Conservation (phyloP, 2,113 vertebrate genomes). For the Globicephala melas region DNA sequence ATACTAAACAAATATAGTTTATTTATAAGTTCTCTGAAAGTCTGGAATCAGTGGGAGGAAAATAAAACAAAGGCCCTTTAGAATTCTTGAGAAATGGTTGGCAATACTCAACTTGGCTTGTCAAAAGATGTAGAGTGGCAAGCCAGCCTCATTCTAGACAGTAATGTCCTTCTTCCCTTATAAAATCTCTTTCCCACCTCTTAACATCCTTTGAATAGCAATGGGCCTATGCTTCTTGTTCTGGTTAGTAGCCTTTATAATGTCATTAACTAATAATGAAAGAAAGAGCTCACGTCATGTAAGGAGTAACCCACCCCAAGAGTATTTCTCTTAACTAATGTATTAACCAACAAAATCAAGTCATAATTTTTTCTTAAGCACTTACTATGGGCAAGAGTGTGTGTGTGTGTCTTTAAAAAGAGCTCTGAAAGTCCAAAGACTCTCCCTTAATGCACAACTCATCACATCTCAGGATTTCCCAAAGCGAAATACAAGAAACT, state of each 20-base stretch:
- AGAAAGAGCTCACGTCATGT: slow-evolving; percentile 8
- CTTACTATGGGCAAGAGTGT: not conserved
- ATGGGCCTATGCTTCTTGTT: not conserved
- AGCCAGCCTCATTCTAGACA: not conserved
- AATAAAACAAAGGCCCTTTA: not conserved
- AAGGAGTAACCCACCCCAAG: slow-evolving; percentile 3
- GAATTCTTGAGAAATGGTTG: slow-evolving; percentile 25
- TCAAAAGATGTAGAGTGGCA: not conserved
- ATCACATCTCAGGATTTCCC: not conserved
- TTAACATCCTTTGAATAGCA: slow-evolving; percentile 12
- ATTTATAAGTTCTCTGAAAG: slow-evolving; percentile 23
- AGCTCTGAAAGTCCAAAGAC: not conserved
- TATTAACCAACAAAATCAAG: slow-evolving; percentile 33
- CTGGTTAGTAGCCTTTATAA: not conserved
- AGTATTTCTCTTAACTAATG: slow-evolving; percentile 28
- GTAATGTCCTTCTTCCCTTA: not conserved
- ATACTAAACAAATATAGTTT: not conserved
- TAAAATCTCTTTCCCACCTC: not conserved
- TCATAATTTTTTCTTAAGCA: not conserved
- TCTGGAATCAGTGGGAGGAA: not conserved
- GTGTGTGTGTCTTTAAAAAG: not conserved
- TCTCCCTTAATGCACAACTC: not conserved
- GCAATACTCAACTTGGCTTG: not conserved
- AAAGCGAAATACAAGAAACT: not conserved
- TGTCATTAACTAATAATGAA: slow-evolving; percentile 36